These are phyloP conservation scores for Rattus rattus DNA, from an alignment of 2,113 vertebrate genomes.

Conservation along the genomic window DNA sequence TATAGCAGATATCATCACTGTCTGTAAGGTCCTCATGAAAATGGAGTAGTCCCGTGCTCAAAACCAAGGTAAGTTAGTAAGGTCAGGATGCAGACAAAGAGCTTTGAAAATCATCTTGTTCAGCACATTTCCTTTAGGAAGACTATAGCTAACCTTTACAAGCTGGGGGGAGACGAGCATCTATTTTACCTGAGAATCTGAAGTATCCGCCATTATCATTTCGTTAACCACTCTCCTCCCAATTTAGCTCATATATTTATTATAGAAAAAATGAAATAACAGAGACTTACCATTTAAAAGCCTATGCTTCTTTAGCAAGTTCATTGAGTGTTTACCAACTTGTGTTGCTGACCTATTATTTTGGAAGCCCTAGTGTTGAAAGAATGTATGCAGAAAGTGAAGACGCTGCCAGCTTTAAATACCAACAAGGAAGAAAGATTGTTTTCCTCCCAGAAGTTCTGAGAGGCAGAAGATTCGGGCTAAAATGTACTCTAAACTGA, in stretches of 20 bases:
- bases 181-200: constrained; percentile 40
- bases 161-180: background rate
- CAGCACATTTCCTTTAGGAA: background rate
- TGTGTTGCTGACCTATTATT: background rate
- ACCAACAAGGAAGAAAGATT: constrained; percentile 8
- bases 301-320: background rate
- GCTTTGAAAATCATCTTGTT: background rate
- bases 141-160: background rate
- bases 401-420: background rate
- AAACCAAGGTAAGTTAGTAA: background rate
- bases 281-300: background rate
- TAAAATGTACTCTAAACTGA: background rate
- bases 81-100: background rate
- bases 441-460: background rate
- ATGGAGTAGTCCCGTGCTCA: background rate
- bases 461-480: background rate
- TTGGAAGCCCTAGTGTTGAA: background rate
- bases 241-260: background rate
- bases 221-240: background rate
- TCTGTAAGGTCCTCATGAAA: background rate
- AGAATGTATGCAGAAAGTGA: background rate
- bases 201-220: background rate
- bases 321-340: background rate
- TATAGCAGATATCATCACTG: background rate
- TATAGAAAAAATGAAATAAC: background rate